Evolutionary conservation across 2,888 invertebrate genomes (phyloP).

Genomic region (Temnothorax unifasciatus): DNA sequence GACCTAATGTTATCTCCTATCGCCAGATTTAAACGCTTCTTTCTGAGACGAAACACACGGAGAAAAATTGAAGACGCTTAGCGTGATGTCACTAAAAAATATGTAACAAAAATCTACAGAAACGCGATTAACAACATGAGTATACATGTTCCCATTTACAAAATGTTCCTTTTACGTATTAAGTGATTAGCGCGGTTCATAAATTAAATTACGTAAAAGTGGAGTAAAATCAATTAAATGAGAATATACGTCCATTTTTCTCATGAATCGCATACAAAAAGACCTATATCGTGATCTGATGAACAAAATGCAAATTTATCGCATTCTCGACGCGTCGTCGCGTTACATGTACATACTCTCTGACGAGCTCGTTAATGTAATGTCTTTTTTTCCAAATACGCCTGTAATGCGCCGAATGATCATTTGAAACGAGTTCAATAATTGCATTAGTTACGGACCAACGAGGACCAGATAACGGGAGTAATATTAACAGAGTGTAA

Average conservation of each 20-base stretch:
- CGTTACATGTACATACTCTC: neutral
- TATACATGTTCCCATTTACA: neutral
- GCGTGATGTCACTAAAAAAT: neutral
- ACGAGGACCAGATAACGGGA: constrained; percentile 36
- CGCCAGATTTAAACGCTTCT: neutral
- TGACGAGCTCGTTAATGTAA: constrained; percentile 38
- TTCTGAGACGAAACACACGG: neutral
- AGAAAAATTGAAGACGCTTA: neutral
- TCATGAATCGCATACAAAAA: neutral
- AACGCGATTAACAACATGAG: neutral
- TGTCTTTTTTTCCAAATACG: constrained; percentile 22
- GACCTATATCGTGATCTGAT: constrained; percentile 8
- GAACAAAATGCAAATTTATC: constrained; percentile 27
- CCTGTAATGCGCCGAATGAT: constrained; percentile 9
- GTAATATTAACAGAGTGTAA: constrained; percentile 52
- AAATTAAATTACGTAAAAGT: constrained; percentile 4
- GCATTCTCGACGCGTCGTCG: constrained; percentile 18
- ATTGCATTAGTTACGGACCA: constrained; percentile 46
- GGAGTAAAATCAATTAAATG: neutral
- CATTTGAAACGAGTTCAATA: constrained; percentile 43
- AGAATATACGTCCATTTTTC: neutral
- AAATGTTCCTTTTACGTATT: neutral
- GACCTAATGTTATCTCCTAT: neutral
- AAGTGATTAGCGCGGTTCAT: neutral
- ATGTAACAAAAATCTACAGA: neutral